Percentiles rank a stretch among this genome's conserved stretches.
Evolutionary conservation across 2,113 vertebrate species (phyloP).

Genomic region (Lathamus discolor): DNA sequence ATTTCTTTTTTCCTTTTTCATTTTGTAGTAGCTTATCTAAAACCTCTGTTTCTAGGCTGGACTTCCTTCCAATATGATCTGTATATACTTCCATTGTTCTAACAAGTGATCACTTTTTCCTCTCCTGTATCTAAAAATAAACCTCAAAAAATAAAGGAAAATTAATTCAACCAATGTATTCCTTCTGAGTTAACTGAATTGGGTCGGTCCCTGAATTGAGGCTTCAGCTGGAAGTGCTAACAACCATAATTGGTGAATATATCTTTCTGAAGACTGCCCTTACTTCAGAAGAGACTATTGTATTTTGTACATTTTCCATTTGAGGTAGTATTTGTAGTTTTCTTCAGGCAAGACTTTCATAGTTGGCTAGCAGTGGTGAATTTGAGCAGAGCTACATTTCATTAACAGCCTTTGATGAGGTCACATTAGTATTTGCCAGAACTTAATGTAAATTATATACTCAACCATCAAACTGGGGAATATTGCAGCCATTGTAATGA

Average conservation of each 20-base stretch:
- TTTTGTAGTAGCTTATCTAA: not conserved
- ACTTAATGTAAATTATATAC: not conserved
- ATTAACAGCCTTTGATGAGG: not conserved
- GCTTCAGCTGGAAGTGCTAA: not conserved
- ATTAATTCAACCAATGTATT: not conserved
- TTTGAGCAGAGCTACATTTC: not conserved
- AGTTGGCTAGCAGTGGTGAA: not conserved
- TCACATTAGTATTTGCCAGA: not conserved
- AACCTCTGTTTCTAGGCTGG: not conserved
- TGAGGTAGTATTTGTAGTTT: not conserved
- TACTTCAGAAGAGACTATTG: not conserved
- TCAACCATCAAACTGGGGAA: not conserved
- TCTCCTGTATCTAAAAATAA: conserved; percentile 16
- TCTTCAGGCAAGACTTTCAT: not conserved
- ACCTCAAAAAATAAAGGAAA: not conserved
- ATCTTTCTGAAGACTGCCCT: not conserved
- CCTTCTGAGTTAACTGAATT: not conserved
- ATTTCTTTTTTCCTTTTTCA: not conserved
- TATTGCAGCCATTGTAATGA: not conserved
- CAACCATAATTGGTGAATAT: not conserved
- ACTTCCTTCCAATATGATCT: not conserved
- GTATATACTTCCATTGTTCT: not conserved
- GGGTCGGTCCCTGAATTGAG: not conserved
- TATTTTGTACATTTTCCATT: not conserved
- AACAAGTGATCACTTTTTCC: not conserved